These are phyloP conservation scores for Myotis vivesi DNA, from an alignment of 2,797 vertebrate species.

Conservation along the genomic window DNA sequence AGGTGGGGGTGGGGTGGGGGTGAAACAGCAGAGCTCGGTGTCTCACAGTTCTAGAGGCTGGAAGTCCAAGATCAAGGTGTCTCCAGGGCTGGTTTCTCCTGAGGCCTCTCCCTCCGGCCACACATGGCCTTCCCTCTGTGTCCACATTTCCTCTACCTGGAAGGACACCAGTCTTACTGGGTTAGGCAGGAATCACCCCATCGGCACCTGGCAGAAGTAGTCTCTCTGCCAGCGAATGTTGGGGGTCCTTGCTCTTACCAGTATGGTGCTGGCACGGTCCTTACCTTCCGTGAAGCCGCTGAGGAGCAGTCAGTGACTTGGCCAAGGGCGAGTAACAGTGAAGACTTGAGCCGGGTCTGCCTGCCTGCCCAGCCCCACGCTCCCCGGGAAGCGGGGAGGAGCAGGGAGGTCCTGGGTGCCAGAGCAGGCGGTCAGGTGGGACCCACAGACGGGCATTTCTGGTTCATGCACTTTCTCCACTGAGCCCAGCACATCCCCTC, in stretches of 20 bases:
- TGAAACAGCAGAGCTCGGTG: accelerated
- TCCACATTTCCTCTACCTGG: background rate
- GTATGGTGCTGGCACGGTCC: accelerated
- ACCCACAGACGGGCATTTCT: accelerated
- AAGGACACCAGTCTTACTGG: background rate
- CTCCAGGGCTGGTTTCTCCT: background rate
- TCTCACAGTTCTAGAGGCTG: background rate
- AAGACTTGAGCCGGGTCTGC: background rate
- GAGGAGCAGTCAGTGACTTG: background rate
- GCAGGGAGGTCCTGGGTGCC: background rate
- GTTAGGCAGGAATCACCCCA: background rate
- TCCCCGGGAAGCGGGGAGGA: no score
- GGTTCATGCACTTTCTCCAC: background rate
- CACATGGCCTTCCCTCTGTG: accelerated
- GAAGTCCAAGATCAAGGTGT: no score
- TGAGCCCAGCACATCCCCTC: accelerated
- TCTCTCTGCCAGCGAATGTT: accelerated
- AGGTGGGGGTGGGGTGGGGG: accelerated
- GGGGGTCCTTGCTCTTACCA: background rate
- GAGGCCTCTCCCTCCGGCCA: background rate
- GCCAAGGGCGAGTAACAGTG: background rate
- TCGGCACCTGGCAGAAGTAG: accelerated
- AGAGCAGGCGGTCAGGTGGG: background rate
- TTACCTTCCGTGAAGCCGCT: accelerated
- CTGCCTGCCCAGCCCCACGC: background rate